Conservation (phyloP, 2,797 vertebrate genomes). For the Poecilia wingei region DNA sequence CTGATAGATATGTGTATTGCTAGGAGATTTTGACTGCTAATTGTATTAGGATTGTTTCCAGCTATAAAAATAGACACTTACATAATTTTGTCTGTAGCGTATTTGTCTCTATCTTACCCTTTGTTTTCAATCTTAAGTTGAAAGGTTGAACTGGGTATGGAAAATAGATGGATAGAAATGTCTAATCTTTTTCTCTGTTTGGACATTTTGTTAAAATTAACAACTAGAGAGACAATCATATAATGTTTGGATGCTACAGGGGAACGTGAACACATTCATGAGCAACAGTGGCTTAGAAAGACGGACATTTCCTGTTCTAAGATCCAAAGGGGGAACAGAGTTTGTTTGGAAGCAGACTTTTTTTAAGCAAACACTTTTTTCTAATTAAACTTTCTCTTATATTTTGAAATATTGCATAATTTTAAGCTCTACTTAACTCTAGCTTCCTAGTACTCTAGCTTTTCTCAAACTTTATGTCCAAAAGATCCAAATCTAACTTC, state of each 20-base stretch:
- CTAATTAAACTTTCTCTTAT: no score
- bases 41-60: slow-evolving; percentile 34
- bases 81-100: slow-evolving; percentile 26
- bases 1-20: slow-evolving; percentile 46
- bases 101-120: slow-evolving; percentile 3
- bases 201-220: neutral
- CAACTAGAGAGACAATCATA: neutral
- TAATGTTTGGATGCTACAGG: neutral
- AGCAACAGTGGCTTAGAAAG: neutral
- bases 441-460: neutral
- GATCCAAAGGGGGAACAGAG: no score
- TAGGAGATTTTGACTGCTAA: slow-evolving; percentile 26
- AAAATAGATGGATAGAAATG: neutral
- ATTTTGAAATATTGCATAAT: neutral
- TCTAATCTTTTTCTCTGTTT: neutral
- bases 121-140: neutral
- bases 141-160: neutral
- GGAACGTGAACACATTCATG: neutral
- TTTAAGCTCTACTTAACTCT: neutral
- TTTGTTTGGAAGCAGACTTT: no score
- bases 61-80: slow-evolving; percentile 39
- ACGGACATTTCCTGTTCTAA: no score
- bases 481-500: neutral
- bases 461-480: neutral
- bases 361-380: no score